Percentiles rank a stretch among this genome's conserved stretches.
These are phyloP conservation scores for Drosophila malerkotliana DNA, from an alignment of 1,140 invertebrate species.

Conservation along the genomic window DNA sequence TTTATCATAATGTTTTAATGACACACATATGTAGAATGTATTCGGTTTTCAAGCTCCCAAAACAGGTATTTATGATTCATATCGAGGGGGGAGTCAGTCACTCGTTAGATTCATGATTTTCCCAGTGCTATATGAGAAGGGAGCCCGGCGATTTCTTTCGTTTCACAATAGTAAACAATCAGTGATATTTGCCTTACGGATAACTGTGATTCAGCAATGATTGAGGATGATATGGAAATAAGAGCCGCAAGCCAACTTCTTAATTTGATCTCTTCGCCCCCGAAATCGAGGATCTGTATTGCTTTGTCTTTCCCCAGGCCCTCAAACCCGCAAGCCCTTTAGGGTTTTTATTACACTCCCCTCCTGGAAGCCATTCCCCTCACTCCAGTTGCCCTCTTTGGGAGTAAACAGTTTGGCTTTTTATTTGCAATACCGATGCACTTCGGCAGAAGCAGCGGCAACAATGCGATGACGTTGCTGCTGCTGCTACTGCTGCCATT, in stretches of 20 bases:
- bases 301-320: slow-evolving; percentile 7
- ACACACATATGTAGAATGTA: neutral
- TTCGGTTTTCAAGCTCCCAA: neutral
- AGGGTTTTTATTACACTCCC: slow-evolving; percentile 48
- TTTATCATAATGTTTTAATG: neutral
- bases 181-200: slow-evolving; percentile 29
- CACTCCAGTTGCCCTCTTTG: slow-evolving; percentile 21
- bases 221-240: slow-evolving; percentile 15
- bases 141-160: slow-evolving; percentile 27
- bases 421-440: slow-evolving; percentile 60
- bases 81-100: slow-evolving; percentile 5
- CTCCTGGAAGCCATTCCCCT: slow-evolving; percentile 10
- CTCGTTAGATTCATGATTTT: slow-evolving; percentile 9
- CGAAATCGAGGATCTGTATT: slow-evolving; percentile 14
- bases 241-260: slow-evolving; percentile 9
- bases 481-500: slow-evolving; percentile 32
- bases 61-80: slow-evolving; percentile 8
- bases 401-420: slow-evolving; percentile 32
- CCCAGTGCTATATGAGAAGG: slow-evolving; percentile 32
- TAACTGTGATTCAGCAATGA: slow-evolving; percentile 49
- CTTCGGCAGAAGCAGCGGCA: slow-evolving; percentile 53
- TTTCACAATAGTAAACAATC: slow-evolving; percentile 35
- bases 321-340: neutral
- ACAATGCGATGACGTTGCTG: slow-evolving; percentile 69
- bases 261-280: slow-evolving; percentile 20